Conservation (phyloP, 2,888 invertebrate genomes). For the Tridacna crocea region DNA sequence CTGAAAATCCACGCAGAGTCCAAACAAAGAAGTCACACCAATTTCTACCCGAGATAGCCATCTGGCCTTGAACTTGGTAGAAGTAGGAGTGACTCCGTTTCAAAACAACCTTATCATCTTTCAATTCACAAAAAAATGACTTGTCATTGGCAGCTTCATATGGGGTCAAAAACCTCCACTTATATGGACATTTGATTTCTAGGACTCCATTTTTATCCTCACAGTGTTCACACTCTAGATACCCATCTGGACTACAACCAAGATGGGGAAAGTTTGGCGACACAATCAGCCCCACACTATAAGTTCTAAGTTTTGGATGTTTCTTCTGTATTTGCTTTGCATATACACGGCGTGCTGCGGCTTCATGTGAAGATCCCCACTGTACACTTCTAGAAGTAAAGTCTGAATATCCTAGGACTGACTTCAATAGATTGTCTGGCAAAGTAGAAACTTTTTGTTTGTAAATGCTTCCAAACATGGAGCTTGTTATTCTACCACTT, state of each 20-base stretch:
- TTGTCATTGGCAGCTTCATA: slow-evolving; percentile 6
- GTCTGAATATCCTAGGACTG: slow-evolving; percentile 18
- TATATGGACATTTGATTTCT: slow-evolving; percentile 52
- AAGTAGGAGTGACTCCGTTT: slow-evolving; percentile 37
- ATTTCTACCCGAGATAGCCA: slow-evolving; percentile 30
- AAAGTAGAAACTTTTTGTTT: no score
- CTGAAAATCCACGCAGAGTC: slow-evolving; percentile 24
- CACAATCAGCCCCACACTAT: slow-evolving; percentile 25
- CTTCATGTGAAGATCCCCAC: slow-evolving; percentile 46
- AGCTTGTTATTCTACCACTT: slow-evolving; percentile 24
- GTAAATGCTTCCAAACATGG: slow-evolving; percentile 38
- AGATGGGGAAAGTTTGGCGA: slow-evolving; percentile 25
- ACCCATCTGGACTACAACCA: slow-evolving; percentile 48
- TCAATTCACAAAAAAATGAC: slow-evolving; percentile 31
- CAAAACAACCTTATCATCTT: not conserved
- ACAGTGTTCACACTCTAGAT: slow-evolving; percentile 18
- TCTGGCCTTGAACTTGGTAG: slow-evolving; percentile 42
- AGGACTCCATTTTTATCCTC: slow-evolving; percentile 9
- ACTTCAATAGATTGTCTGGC: slow-evolving; percentile 26
- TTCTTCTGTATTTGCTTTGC: not conserved
- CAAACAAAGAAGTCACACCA: slow-evolving; percentile 50
- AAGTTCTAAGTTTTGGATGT: not conserved
- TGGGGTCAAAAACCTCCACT: not conserved
- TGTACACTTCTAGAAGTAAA: slow-evolving; percentile 4
- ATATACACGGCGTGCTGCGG: slow-evolving; percentile 29